Evolutionary conservation across 2,797 vertebrate genomes (phyloP), one percentile per base, ranked within the genome.

Genomic region (Coracias cyanogaster): DNA sequence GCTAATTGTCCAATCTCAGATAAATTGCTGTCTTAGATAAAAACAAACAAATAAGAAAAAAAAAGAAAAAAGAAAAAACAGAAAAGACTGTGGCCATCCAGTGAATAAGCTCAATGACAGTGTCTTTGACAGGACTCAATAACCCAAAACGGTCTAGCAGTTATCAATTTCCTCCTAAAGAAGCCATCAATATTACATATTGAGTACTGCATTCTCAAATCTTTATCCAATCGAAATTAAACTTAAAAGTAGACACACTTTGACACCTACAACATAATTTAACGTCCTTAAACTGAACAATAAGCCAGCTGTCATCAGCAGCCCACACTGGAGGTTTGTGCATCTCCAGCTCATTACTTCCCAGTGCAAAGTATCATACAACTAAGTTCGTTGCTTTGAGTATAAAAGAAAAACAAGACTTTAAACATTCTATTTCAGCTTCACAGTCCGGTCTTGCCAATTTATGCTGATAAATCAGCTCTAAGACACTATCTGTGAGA

Each of bases 391-490:
- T 24, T 46, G 43, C 22, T 84, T 90, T 86, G n/a, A n/a, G 65
- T 15, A 6, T 15, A 81, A 89, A 33, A 80, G 48, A 35, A 93
- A 88, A 84, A 62, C 11, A 85, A 77, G n/a, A 7, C 28, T 93
- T 93, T 64, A 88, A 86, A 65, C 26, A 54, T 77, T 57, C 35
- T 37, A 28, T 52, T 88, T 90, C 69, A 37, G 46, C 52, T 76
- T 79, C 39, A 49, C 0, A 2, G 49, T 74, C 69, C 52, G 43
- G 14, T 80, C 94, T 92, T 80, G n/a, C 28, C 61, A 89, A 60
- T 90, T 93, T 82, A 86, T 73, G 61, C 48, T 80, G 52, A 74
- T 58, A 95, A 91, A 94, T 78, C 77, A 85, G 61, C 43, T 69
- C 65, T 89, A 90, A 73, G 33, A n/a, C 83, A 78, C 80, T 78